Evolutionary conservation across 2,797 vertebrate genomes (phyloP).

Genomic region (Lacerta viridis): DNA sequence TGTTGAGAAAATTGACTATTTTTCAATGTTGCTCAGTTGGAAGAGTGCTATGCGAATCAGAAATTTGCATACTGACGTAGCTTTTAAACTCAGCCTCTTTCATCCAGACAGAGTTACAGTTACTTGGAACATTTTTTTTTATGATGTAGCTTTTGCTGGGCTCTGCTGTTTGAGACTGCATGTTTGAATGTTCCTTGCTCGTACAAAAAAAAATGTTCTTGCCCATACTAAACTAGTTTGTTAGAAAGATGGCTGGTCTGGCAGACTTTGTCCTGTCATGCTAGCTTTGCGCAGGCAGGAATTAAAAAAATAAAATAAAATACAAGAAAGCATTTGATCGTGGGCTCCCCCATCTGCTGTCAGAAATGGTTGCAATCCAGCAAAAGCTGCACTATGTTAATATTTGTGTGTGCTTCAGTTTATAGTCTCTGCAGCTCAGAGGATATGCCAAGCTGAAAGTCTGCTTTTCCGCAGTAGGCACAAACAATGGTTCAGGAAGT

Average conservation of each 20-base stretch:
- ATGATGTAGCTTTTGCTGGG: background rate
- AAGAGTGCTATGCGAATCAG: background rate
- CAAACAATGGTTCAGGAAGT: background rate
- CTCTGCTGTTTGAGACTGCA: background rate
- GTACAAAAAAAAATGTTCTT: background rate
- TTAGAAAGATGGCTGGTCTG: background rate
- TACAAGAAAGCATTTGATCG: background rate
- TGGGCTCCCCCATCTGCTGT: background rate
- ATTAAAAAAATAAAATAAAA: too few relatives aligned
- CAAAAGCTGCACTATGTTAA: background rate
- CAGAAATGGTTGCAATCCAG: background rate
- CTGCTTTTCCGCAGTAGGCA: background rate
- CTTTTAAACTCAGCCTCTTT: background rate
- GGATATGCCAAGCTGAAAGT: background rate
- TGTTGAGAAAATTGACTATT: background rate
- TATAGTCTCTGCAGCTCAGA: background rate
- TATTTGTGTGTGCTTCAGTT: background rate
- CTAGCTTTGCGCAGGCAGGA: background rate
- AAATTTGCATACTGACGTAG: background rate
- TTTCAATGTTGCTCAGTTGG: background rate
- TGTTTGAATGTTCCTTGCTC: background rate
- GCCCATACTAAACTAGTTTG: background rate
- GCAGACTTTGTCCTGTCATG: background rate
- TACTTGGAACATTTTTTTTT: background rate
- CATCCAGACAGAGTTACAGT: too few relatives aligned